Percentiles rank a stretch among this genome's conserved stretches.
These are phyloP conservation scores for Nycticebus coucang DNA, from an alignment of 2,113 vertebrate genomes.

Conservation along the genomic window DNA sequence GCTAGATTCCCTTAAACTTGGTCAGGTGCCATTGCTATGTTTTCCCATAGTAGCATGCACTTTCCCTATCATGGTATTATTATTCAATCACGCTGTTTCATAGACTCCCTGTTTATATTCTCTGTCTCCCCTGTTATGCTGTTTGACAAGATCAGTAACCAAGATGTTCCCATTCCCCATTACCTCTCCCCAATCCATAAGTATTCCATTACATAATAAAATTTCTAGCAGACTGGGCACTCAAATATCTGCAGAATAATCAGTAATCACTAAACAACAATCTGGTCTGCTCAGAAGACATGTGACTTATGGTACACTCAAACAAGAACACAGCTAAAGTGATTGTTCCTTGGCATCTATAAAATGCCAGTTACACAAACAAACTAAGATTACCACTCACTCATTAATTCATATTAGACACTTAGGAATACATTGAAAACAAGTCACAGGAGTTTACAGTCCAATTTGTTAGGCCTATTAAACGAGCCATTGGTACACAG, in stretches of 20 bases:
- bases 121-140: not conserved
- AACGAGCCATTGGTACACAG: not conserved
- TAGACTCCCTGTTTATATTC: not conserved
- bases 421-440: not conserved
- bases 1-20: not conserved
- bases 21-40: not conserved
- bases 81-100: not conserved
- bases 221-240: not conserved
- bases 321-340: conserved; percentile 10
- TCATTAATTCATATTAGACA: not conserved
- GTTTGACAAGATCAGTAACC: not conserved
- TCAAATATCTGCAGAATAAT: not conserved
- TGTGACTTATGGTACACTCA: not conserved
- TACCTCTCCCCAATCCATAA: not conserved
- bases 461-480: not conserved
- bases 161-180: not conserved
- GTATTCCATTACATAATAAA: no score
- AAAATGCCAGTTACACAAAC: not conserved
- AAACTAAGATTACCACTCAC: not conserved
- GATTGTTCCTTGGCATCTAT: not conserved
- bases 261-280: not conserved
- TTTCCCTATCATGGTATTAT: not conserved
- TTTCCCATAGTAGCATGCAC: not conserved
- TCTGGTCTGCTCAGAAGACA: not conserved
- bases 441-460: not conserved